Evolutionary conservation across 1,140 invertebrate species (phyloP), one percentile per base, ranked within the genome.

Genomic region (Tetragonula clypearis): DNA sequence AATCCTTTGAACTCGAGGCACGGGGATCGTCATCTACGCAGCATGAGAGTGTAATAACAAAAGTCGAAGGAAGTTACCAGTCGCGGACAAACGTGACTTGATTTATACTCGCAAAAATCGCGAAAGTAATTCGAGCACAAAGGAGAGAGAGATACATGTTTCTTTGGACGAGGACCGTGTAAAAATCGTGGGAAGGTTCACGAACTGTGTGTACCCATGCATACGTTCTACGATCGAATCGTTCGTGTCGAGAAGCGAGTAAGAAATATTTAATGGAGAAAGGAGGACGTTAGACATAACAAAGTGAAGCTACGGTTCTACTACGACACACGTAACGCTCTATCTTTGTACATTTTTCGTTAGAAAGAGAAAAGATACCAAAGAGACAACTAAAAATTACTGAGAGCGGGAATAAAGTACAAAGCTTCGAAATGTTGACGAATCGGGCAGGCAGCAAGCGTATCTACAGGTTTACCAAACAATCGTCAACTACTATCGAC

Each of bases 381-480:
- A 79, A n/a, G n/a, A 66, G n/a, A 66, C 23, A 30, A 60, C 23
- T 35, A 35, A 15, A 15, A 79, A 79, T 65, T 78, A 58, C 14
- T 26, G 14, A n/a, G 41, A 79, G 76, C 55, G 12, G 77, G 76
- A 19, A 26, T 79, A 62, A 62, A 79, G 56, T 84, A 84, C 76
- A 79, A 84, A 84, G 82, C 82, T 84, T 21, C 55, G n/a, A 62
- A 49, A 9, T 49, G 68, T 60, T 35, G 26, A 72, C 58, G 77
- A 72, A 62, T 72, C 49, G 19, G 56, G 26, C 82, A 84, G 82
- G 76, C 82, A 53, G 23, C 41, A 84, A 84, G 82, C 82, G 76
- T 79, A 79, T 84, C 82, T 79, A 84, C 76, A 79, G 58, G 68
- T 72, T 77, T 71, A 58, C 26, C 75, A 71, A 66, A 79, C 74